A percentile compares a stretch with the other conserved stretches of the same genome.
phyloP scores from a whole-genome alignment of 2,888 invertebrate species.

The Alsophila aescularia region DNA sequence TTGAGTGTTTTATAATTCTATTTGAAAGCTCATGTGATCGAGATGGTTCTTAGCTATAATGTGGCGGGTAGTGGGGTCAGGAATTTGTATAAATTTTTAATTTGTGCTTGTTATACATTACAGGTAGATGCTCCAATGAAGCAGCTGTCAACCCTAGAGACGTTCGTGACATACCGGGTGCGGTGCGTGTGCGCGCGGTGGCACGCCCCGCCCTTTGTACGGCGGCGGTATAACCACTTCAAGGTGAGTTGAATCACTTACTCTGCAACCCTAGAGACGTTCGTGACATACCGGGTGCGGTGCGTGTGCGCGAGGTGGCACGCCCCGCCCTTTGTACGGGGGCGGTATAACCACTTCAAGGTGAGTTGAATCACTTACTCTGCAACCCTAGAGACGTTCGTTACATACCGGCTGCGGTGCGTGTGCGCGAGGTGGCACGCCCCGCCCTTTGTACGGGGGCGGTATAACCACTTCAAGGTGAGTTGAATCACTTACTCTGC shows the following conservation, averaged over 20 bases:
- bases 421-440: constrained; percentile 74
- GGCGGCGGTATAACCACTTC: constrained; percentile 75
- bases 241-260: constrained; percentile 51
- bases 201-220: constrained; percentile 61
- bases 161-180: constrained; percentile 75
- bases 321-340: constrained; percentile 59
- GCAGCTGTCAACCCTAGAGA: constrained; percentile 74
- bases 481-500: constrained; percentile 29
- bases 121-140: constrained; percentile 78
- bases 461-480: constrained; percentile 79
- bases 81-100: too few relatives aligned
- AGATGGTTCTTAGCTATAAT: too few relatives aligned
- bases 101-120: too few relatives aligned
- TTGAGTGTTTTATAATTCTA: too few relatives aligned
- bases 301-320: constrained; percentile 77
- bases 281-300: constrained; percentile 72
- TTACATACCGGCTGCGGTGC: constrained; percentile 75
- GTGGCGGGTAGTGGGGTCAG: too few relatives aligned
- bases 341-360: constrained; percentile 78
- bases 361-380: constrained; percentile 39
- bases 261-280: constrained; percentile 72
- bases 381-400: constrained; percentile 74
- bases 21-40: too few relatives aligned
- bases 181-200: constrained; percentile 76
- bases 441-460: constrained; percentile 60